phyloP scores from a whole-genome alignment of 2,797 vertebrate genomes.

The Rhinophrynus dorsalis region DNA sequence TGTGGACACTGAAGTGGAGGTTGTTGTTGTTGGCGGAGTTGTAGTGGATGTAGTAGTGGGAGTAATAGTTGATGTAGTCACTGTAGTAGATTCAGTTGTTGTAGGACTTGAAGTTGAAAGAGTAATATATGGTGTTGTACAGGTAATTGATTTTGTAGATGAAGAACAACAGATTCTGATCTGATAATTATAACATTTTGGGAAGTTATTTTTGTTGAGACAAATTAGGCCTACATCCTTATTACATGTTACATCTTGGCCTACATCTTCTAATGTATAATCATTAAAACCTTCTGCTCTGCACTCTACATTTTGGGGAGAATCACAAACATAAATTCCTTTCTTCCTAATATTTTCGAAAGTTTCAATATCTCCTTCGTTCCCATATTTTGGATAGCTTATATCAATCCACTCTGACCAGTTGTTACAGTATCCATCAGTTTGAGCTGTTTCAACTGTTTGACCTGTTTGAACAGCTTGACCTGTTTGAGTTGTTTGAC shows the following conservation, averaged over 20 bases:
- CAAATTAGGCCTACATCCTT: constrained; percentile 57
- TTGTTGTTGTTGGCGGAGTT: too few relatives aligned
- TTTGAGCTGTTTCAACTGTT: too few relatives aligned
- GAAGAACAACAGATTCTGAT: constrained; percentile 63
- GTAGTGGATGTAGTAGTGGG: too few relatives aligned
- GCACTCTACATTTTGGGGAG: constrained; percentile 59
- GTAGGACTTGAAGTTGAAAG: too few relatives aligned
- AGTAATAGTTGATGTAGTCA: too few relatives aligned
- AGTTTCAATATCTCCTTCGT: constrained; percentile 71
- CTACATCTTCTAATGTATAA: constrained; percentile 43
- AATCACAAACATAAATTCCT: constrained; percentile 59
- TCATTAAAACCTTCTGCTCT: constrained; percentile 61
- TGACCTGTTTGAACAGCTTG: too few relatives aligned
- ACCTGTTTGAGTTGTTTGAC: too few relatives aligned
- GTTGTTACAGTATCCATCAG: too few relatives aligned
- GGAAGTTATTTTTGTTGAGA: constrained; percentile 62
- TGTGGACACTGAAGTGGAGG: too few relatives aligned
- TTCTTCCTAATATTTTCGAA: constrained; percentile 50
- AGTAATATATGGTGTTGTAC: too few relatives aligned
- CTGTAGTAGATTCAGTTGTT: too few relatives aligned
- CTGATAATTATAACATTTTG: constrained; percentile 68
- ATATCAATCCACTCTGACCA: constrained; percentile 31
- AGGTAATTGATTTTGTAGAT: too few relatives aligned
- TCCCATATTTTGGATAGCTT: constrained; percentile 39
- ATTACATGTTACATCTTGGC: constrained; percentile 59